These are phyloP conservation scores for Hycleus phaleratus DNA, from an alignment of 1,140 invertebrate species.

Conservation along the genomic window DNA sequence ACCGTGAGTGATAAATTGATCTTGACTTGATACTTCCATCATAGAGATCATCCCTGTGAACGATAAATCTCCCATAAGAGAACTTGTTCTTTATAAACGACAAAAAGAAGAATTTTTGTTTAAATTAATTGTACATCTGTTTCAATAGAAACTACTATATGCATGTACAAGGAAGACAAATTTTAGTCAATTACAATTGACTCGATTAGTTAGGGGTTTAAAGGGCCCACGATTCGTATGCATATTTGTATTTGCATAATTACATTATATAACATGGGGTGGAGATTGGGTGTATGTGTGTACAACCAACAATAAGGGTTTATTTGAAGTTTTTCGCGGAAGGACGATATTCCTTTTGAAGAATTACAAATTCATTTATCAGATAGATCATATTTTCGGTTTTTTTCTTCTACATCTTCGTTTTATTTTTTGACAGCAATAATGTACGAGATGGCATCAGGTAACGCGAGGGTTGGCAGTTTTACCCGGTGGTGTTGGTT, in stretches of 20 bases:
- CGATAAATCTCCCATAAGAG: too few relatives aligned
- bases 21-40: too few relatives aligned
- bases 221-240: neutral
- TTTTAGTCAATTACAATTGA: too few relatives aligned
- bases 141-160: too few relatives aligned
- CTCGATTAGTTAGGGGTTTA: too few relatives aligned
- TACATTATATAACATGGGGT: neutral
- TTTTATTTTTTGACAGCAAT: conserved; percentile 20
- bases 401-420: too few relatives aligned
- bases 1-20: conserved; percentile 19
- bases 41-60: too few relatives aligned
- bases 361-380: conserved; percentile 17
- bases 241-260: neutral
- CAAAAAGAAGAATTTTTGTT: too few relatives aligned
- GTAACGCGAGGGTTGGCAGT: conserved; percentile 17
- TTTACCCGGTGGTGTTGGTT: neutral
- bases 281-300: too few relatives aligned
- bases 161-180: too few relatives aligned
- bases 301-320: neutral
- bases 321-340: conserved; percentile 5
- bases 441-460: conserved; percentile 21
- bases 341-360: conserved; percentile 7
- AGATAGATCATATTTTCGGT: conserved; percentile 1
- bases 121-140: too few relatives aligned
- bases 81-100: too few relatives aligned